A percentile compares a stretch with the other conserved stretches of the same genome.
These are phyloP conservation scores for Charadrius vociferus DNA, from an alignment of 2,113 vertebrate genomes.

Conservation along the genomic window DNA sequence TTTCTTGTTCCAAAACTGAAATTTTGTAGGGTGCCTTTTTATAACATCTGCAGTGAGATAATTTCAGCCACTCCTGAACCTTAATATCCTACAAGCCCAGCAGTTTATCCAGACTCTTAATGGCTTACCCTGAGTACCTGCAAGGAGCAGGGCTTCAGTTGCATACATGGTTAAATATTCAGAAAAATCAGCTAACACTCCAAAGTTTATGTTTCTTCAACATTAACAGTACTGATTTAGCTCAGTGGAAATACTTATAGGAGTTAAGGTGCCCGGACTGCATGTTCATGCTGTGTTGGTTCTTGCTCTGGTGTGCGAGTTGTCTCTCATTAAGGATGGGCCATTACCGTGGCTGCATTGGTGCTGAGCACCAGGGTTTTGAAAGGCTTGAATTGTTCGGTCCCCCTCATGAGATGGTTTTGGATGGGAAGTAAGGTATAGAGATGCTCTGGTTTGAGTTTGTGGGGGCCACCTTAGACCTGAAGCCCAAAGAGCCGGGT, in stretches of 20 bases:
- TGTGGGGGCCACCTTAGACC: background rate
- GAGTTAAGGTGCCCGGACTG: background rate
- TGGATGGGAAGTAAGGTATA: background rate
- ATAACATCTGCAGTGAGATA: background rate
- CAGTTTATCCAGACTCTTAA: background rate
- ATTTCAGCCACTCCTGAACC: background rate
- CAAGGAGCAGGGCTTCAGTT: background rate
- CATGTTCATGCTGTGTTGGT: rapidly evolving
- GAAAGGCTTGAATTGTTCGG: background rate
- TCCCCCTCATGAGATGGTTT: background rate
- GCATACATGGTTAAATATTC: background rate
- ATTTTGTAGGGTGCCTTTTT: background rate
- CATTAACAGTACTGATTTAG: background rate
- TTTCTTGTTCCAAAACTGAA: background rate
- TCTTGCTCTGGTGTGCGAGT: background rate
- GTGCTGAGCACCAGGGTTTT: background rate
- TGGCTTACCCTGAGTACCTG: background rate
- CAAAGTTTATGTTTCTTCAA: background rate
- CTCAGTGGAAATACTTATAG: background rate
- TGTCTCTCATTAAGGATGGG: background rate
- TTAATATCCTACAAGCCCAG: background rate
- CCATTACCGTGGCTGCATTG: background rate
- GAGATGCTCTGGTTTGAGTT: background rate
- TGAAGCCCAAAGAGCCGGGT: background rate
- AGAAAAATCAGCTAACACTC: background rate